Evolutionary conservation across 64 coral and sea anemone species (phyloP).

Genomic region (Porites australiensis): DNA sequence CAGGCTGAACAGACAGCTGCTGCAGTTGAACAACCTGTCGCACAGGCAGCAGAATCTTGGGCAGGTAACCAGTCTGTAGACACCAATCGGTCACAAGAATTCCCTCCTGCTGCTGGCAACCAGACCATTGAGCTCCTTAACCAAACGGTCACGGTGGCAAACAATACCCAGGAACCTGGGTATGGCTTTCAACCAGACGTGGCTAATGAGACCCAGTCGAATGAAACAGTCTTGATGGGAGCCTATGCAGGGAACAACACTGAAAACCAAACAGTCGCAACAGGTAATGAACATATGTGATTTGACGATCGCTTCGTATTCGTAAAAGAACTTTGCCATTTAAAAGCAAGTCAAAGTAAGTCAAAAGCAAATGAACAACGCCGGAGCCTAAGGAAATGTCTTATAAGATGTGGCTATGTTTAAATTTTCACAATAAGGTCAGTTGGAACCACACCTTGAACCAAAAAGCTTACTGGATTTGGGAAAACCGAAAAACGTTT

Average conservation of each 20-base stretch:
- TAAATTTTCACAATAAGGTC: too few relatives aligned
- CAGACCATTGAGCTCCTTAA: slow-evolving; percentile 36
- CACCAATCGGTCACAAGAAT: neutral
- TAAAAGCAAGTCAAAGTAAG: too few relatives aligned
- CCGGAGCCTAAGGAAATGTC: too few relatives aligned
- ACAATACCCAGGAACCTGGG: neutral
- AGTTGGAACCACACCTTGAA: too few relatives aligned
- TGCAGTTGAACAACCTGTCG: neutral
- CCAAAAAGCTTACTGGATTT: too few relatives aligned
- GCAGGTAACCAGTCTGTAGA: neutral
- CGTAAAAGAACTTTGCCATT: too few relatives aligned
- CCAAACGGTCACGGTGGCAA: slow-evolving; percentile 10
- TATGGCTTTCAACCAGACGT: neutral
- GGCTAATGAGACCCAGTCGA: slow-evolving; percentile 2
- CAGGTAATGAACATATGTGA: neutral
- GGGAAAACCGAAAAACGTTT: too few relatives aligned
- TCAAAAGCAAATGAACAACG: too few relatives aligned
- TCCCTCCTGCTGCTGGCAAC: neutral
- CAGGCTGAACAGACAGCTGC: slow-evolving; percentile 6
- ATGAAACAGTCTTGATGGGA: slow-evolving; percentile 16
- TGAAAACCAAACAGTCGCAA: neutral
- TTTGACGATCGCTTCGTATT: neutral
- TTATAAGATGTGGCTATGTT: too few relatives aligned
- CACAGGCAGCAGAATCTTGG: neutral
- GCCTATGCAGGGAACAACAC: neutral